A percentile compares a stretch with the other conserved stretches of the same genome.
Conservation (phyloP, 1,140 invertebrate genomes). For the Scaptomyza hsui region DNA sequence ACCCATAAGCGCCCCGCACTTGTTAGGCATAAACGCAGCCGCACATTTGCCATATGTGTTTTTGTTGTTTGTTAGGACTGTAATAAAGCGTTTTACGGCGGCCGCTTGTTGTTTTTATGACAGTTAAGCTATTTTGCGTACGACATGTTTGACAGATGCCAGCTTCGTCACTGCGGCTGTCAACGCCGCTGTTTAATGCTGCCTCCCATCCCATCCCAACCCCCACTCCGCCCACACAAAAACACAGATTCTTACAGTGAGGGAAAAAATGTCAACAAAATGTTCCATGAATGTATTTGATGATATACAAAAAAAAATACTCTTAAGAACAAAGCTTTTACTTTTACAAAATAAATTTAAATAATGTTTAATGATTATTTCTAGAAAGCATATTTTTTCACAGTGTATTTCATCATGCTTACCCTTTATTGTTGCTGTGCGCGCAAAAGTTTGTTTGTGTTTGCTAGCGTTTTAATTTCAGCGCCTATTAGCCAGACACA, state of each 20-base stretch:
- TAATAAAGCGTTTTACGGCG: conserved; percentile 76
- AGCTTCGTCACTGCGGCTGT: conserved; percentile 56
- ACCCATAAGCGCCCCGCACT: conserved; percentile 33
- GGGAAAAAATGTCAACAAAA: too few relatives aligned
- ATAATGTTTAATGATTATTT: too few relatives aligned
- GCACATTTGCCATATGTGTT: conserved; percentile 63
- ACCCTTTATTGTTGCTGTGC: conserved; percentile 27
- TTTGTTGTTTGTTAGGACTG: conserved; percentile 37
- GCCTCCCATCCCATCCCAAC: background rate
- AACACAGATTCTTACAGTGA: background rate
- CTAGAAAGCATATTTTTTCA: background rate
- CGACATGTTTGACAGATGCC: conserved; percentile 80
- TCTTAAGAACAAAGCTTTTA: too few relatives aligned
- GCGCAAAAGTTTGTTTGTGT: conserved; percentile 47
- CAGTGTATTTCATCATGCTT: conserved; percentile 1
- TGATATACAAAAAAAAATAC: too few relatives aligned
- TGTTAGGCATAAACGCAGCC: conserved; percentile 64
- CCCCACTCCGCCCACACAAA: background rate
- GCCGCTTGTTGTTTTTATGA: conserved; percentile 73
- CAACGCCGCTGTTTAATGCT: conserved; percentile 67
- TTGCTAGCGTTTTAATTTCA: conserved; percentile 64
- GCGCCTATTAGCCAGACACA: conserved; percentile 36
- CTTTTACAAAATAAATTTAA: too few relatives aligned
- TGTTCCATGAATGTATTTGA: too few relatives aligned
- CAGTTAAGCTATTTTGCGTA: conserved; percentile 81